Evolutionary conservation across 2,888 invertebrate genomes (phyloP).

Genomic region (Noctua comes): DNA sequence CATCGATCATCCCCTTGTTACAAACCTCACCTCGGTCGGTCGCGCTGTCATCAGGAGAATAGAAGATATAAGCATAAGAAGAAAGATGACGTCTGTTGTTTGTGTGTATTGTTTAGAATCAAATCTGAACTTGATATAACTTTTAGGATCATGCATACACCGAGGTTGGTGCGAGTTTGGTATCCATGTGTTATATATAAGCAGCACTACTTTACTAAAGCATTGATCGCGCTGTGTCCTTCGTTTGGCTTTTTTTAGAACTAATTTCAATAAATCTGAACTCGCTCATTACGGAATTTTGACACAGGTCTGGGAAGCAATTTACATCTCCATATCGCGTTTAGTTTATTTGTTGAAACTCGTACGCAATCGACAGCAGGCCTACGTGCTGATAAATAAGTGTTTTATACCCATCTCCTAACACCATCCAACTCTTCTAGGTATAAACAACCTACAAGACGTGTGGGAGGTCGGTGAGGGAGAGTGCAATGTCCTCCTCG

Average conservation of each 20-base stretch:
- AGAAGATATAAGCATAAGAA: slow-evolving; percentile 33
- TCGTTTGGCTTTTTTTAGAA: background rate
- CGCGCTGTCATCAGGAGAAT: slow-evolving; percentile 64
- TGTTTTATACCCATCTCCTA: background rate
- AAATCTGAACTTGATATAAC: background rate
- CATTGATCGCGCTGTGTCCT: background rate
- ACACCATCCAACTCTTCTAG: slow-evolving; percentile 69
- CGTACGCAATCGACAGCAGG: background rate
- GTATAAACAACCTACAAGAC: slow-evolving; percentile 98
- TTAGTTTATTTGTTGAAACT: background rate
- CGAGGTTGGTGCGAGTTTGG: too few species aligned
- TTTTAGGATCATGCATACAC: too few species aligned
- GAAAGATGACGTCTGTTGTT: background rate
- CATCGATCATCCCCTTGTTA: slow-evolving; percentile 92
- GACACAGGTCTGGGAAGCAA: background rate
- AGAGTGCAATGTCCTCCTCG: slow-evolving; percentile 99
- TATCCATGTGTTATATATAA: too few species aligned
- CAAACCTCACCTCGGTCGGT: slow-evolving; percentile 92
- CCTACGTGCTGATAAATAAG: background rate
- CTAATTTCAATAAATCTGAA: background rate
- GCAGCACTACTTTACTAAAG: too few species aligned
- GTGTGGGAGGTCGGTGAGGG: slow-evolving; percentile 99
- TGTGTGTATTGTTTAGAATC: background rate
- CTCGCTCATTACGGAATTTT: background rate
- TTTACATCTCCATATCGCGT: background rate